Evolutionary conservation across 2,888 invertebrate species (phyloP), one percentile per base, ranked within the genome.

Genomic region (Polydrusus pterygomalis): DNA sequence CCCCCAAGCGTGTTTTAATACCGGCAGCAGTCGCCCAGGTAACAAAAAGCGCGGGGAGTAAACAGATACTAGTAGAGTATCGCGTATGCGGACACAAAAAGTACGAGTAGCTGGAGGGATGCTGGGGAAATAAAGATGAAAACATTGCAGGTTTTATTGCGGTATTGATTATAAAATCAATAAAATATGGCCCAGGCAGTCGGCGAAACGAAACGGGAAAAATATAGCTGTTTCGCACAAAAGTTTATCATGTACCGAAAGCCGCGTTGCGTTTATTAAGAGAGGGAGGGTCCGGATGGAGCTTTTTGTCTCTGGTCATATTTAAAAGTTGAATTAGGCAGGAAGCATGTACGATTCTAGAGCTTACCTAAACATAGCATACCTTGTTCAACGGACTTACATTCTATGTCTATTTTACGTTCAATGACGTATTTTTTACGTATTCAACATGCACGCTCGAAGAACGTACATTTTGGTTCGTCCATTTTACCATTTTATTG

Each of bases 91-190:
- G 77, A 73, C 77, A 70, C 71, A 75, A 75, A 77, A 68, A 78
- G 75, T 75, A 70, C 38, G 75, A 72, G 71, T 18, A 47, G 71
- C 72, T 25, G 76, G 78, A 72, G 81, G 87, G 87, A 86, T 85
- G 87, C 86, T 85, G 72, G 86, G 83, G 63, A 87, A 87, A 87
- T 87, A 87, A 87, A 87, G 87, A 87, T 87, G 88, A 88, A 88
- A 88, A 88, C 88, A 88, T 88, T 88, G 88, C 88, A 88, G 88
- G 87, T 88, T 88, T 88, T 88, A 88, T 88, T 88, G 87, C 87
- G 88, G 87, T 88, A 88, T 88, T 88, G 88, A 88, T 88, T 88
- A 88, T 88, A 88, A 88, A 88, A 88, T 88, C 88, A 87, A 88
- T 88, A 88, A 88, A 88, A 88, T 88, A 88, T 88, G 88, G 87